A percentile compares a stretch with the other conserved stretches of the same genome.
These are phyloP conservation scores for Bostrychus sinensis DNA, from an alignment of 2,113 vertebrate genomes.

Conservation along the genomic window DNA sequence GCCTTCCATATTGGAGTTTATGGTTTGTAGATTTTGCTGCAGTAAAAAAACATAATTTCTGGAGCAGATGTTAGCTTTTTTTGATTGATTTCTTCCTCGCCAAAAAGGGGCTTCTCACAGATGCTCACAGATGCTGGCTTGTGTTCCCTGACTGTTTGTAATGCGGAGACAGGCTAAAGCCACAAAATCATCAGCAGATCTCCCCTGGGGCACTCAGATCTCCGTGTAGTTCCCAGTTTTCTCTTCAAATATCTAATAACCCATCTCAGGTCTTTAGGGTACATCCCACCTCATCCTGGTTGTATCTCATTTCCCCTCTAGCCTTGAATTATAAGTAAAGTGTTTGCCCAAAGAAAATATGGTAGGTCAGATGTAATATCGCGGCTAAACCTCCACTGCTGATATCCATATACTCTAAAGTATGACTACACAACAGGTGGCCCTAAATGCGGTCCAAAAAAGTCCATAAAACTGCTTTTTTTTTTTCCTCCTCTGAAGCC, in stretches of 20 bases:
- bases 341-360: conserved; percentile 51
- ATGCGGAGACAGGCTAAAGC: conserved; percentile 46
- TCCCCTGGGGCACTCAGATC: conserved; percentile 43
- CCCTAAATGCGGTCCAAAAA: conserved; percentile 59
- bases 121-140: conserved; percentile 56
- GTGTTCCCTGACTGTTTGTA: conserved; percentile 51
- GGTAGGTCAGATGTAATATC: conserved; percentile 48
- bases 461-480: conserved; percentile 32
- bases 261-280: conserved; percentile 65
- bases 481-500: conserved; percentile 5
- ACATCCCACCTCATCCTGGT: conserved; percentile 55
- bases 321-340: conserved; percentile 37
- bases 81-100: conserved; percentile 60
- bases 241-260: conserved; percentile 75
- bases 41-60: conserved; percentile 56
- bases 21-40: conserved; percentile 61
- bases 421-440: conserved; percentile 65
- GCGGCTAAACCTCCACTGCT: conserved; percentile 35
- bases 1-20: conserved; percentile 57
- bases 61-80: conserved; percentile 63
- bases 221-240: conserved; percentile 52
- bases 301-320: conserved; percentile 44
- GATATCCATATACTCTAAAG: conserved; percentile 27
- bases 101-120: conserved; percentile 31
- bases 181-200: conserved; percentile 59